Base-by-base conservation (phyloP, 1,140 invertebrate species). In the Plodia interpunctella region DNA sequence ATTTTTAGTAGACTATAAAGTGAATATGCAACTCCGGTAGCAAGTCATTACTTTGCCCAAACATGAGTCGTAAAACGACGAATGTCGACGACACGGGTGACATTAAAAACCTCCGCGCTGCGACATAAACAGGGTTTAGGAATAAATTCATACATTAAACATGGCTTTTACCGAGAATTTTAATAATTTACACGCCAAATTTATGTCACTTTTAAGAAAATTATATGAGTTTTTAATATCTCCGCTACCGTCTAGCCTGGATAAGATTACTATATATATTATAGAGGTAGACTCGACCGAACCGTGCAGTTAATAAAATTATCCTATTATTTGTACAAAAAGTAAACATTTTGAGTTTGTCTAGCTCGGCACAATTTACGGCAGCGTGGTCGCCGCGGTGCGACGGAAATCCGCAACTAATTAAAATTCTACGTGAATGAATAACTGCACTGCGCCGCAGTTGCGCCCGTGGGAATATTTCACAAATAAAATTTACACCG, bases 351-450 rank as follows among this genome's bases (percentile, higher is more conserved):
- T 1, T 44, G 15, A 44, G 13, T 44, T 44, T 44, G 15, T 44
- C 15, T 44, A 17, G 38, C 38, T 44, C 15, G 54, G 53, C 56
- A 65, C 60, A 67, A 72, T 69, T 64, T 69, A 69, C 55, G 61
- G 62, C 50, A 30, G 54, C 64, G 54, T 49, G 54, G 55, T 60
- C 55, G 63, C 68, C 60, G 72, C 66, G 72, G 68, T 63, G 68
- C 67, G 60, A 72, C 77, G 75, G 78, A 83, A 75, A 78, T 81
- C 77, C 76, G 76, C 74, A 78, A 76, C 76, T 81, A 80, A 86
- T 86, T 86, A 83, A 86, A 83, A 86, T 83, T 83, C 78, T 79
- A 83, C 80, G 49, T 74, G 74, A 83, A 82, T 83, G 74, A 83
- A 77, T 85, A 78, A 77, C 70, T 79, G 78, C 80, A 80, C 53